These are phyloP conservation scores for Apamea monoglypha DNA, from an alignment of 2,888 invertebrate species.

Conservation along the genomic window DNA sequence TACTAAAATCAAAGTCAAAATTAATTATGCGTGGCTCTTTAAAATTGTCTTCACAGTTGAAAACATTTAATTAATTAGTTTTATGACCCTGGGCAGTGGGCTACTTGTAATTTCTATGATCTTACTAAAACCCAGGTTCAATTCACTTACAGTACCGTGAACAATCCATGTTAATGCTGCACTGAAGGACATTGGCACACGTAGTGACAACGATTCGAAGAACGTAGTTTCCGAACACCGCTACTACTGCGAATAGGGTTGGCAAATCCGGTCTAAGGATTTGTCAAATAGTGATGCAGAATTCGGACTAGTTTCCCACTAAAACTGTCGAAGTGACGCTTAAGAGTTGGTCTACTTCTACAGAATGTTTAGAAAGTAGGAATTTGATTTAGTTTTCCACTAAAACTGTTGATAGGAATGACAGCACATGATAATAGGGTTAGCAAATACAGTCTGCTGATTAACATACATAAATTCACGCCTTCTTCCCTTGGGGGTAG, in stretches of 20 bases:
- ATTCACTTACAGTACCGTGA: conserved; percentile 8
- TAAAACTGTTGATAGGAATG: neutral
- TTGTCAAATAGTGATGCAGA: conserved; percentile 31
- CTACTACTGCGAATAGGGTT: conserved; percentile 46
- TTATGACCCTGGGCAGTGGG: neutral
- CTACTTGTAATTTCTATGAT: neutral
- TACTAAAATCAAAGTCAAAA: neutral
- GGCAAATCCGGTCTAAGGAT: conserved; percentile 20
- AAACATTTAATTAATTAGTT: conserved; percentile 2
- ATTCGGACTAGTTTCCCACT: conserved; percentile 12
- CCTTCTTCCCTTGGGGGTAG: neutral
- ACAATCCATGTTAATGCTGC: conserved; percentile 22
- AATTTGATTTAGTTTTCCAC: neutral
- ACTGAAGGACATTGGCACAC: conserved; percentile 34
- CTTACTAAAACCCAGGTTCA: neutral
- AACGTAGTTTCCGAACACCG: conserved; percentile 58
- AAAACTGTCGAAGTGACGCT: neutral
- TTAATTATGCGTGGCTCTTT: too few relatives aligned
- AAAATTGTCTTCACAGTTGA: neutral
- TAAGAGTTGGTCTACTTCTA: neutral
- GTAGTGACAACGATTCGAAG: conserved; percentile 23
- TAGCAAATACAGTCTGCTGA: neutral
- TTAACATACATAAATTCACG: too few relatives aligned
- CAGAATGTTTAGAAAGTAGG: neutral
- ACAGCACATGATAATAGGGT: neutral